These are phyloP conservation scores for Spilosoma lubricipeda DNA, from an alignment of 2,888 invertebrate genomes.

Conservation along the genomic window DNA sequence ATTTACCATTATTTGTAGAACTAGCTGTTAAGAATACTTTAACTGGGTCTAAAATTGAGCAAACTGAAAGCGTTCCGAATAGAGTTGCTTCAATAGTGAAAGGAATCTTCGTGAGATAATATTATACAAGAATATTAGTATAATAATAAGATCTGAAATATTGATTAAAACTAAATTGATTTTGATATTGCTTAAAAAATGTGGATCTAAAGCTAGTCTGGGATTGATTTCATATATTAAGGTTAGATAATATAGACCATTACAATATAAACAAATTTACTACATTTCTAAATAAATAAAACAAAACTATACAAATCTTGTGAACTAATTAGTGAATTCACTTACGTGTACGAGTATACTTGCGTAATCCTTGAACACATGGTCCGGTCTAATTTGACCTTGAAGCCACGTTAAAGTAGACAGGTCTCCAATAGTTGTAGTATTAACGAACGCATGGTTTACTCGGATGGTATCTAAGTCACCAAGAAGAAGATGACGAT, in stretches of 20 bases:
- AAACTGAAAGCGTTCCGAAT: not conserved
- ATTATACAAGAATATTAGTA: no score
- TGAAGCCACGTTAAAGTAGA: conserved; percentile 91
- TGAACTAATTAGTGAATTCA: conserved; percentile 22
- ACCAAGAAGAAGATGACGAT: conserved; percentile 91
- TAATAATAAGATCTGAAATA: not conserved
- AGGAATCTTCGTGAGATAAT: not conserved
- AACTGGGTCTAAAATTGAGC: not conserved
- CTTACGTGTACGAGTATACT: conserved; percentile 74
- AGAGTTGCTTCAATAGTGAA: not conserved
- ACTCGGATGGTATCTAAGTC: conserved; percentile 75
- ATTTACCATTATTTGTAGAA: not conserved
- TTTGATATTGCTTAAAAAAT: not conserved
- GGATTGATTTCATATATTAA: not conserved
- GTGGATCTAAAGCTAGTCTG: no score
- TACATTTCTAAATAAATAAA: not conserved
- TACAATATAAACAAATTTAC: not conserved
- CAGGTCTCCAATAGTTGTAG: conserved; percentile 93
- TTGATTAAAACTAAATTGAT: not conserved
- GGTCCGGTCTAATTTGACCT: conserved; percentile 82
- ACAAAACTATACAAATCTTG: not conserved
- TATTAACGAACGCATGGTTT: conserved; percentile 92
- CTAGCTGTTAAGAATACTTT: not conserved
- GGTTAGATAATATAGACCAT: no score
- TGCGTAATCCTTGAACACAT: conserved; percentile 63